A percentile compares a stretch with the other conserved stretches of the same genome.
phyloP scores from a whole-genome alignment of 2,888 invertebrate genomes.

The Agriotes lineatus region DNA sequence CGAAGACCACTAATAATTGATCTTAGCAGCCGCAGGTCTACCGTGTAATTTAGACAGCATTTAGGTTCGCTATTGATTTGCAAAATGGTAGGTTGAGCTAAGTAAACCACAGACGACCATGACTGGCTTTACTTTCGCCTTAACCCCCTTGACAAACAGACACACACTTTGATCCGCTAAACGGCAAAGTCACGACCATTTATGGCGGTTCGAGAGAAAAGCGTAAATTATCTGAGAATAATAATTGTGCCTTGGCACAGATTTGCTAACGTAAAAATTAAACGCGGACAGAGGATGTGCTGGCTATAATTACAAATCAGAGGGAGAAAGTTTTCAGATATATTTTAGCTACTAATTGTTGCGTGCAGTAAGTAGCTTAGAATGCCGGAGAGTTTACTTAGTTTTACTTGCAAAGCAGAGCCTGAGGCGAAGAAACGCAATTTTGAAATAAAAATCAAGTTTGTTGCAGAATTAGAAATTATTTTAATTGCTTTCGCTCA shows the following conservation, averaged over 20 bases:
- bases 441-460: no score
- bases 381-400: no score
- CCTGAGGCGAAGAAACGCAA: no score
- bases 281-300: neutral
- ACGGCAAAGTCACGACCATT: neutral
- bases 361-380: no score
- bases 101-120: neutral
- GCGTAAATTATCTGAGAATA: neutral
- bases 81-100: slow-evolving; percentile 1
- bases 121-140: neutral
- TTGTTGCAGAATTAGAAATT: no score
- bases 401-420: no score
- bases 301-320: neutral
- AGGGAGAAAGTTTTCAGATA: neutral
- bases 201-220: neutral
- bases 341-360: neutral
- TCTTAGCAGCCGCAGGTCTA: neutral
- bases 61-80: slow-evolving; percentile 12
- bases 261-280: neutral
- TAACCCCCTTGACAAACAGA: neutral
- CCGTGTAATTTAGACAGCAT: slow-evolving; percentile 1
- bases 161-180: neutral
- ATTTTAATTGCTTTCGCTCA: no score
- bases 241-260: neutral
- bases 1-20: neutral